Conservation (phyloP, 2,797 vertebrate species). For the Protosalanx chinensis region DNA sequence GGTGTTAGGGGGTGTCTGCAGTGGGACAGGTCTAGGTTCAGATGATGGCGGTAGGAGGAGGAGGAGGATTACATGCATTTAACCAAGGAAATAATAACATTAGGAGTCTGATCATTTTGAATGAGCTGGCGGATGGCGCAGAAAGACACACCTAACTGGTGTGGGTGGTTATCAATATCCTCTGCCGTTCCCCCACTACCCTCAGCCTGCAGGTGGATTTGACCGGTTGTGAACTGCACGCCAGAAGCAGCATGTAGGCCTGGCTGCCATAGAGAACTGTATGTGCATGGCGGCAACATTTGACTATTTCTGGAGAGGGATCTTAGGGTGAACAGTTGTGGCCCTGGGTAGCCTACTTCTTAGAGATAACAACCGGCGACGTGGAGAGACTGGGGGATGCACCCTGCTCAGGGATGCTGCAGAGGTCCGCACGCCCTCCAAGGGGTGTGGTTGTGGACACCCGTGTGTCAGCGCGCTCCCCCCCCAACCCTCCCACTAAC, state of each 20-base stretch:
- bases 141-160: too few species aligned
- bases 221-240: neutral
- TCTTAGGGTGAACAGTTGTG: too few species aligned
- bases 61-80: too few species aligned
- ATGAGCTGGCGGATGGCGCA: too few species aligned
- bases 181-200: neutral
- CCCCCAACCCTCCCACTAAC: neutral
- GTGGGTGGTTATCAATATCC: neutral
- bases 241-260: neutral
- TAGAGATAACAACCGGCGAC: neutral
- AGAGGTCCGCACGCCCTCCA: neutral
- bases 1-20: too few species aligned
- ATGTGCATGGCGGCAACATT: neutral
- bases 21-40: too few species aligned
- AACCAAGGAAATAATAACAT: too few species aligned
- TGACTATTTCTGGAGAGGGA: neutral
- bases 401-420: neutral
- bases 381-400: neutral
- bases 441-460: conserved; percentile 12
- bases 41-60: too few species aligned
- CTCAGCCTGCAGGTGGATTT: neutral
- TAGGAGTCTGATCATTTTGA: too few species aligned
- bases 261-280: neutral
- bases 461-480: neutral
- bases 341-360: too few species aligned